These are phyloP conservation scores for Drosophila sechellia DNA, from an alignment of 1,140 invertebrate genomes.

Conservation along the genomic window DNA sequence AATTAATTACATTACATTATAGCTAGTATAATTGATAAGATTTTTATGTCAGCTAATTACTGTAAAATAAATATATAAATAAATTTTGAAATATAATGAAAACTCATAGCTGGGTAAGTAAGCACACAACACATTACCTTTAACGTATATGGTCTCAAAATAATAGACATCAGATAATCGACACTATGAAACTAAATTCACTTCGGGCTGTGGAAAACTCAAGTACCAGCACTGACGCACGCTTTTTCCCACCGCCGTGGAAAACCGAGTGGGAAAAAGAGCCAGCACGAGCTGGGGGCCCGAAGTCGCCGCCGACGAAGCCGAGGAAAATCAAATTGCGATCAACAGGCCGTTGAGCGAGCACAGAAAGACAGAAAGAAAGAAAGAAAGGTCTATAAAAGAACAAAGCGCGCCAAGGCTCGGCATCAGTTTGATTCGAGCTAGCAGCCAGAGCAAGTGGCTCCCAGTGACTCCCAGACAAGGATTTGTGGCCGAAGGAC, in stretches of 20 bases:
- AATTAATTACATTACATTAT: neutral
- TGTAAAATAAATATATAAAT: neutral
- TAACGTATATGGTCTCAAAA: too few relatives aligned
- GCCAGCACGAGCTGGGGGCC: slow-evolving; percentile 25
- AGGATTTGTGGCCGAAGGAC: slow-evolving; percentile 33
- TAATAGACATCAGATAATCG: too few relatives aligned
- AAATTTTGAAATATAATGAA: too few relatives aligned
- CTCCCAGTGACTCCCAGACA: slow-evolving; percentile 27
- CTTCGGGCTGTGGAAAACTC: neutral
- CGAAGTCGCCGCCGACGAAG: slow-evolving; percentile 35
- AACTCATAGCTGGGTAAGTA: too few relatives aligned
- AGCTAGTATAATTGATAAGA: too few relatives aligned
- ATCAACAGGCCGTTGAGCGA: slow-evolving; percentile 52
- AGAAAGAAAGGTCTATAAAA: slow-evolving; percentile 81
- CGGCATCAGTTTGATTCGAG: slow-evolving; percentile 76
- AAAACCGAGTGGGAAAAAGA: slow-evolving; percentile 30
- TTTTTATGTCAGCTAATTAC: too few relatives aligned
- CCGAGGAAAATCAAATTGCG: slow-evolving; percentile 77
- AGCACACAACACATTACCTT: too few relatives aligned
- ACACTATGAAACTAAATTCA: neutral
- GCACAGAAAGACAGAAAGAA: slow-evolving; percentile 3
- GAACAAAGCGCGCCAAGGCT: slow-evolving; percentile 75
- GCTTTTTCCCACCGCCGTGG: slow-evolving; percentile 22
- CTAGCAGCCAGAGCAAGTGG: slow-evolving; percentile 61
- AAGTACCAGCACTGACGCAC: slow-evolving; percentile 17